These are phyloP conservation scores for Drosophila melanosoma DNA, from an alignment of 2,888 invertebrate species.

Conservation along the genomic window DNA sequence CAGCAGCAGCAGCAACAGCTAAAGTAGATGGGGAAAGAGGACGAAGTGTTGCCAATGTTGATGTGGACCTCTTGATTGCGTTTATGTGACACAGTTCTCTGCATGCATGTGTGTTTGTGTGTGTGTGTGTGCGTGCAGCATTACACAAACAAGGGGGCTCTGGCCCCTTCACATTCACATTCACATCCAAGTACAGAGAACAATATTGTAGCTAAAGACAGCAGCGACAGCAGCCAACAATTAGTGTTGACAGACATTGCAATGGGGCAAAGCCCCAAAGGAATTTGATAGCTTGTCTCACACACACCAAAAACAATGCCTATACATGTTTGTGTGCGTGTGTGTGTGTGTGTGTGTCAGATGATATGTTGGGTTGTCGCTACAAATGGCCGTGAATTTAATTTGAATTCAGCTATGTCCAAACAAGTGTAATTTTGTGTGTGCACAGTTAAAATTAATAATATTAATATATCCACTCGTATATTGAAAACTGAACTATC, in stretches of 20 bases:
- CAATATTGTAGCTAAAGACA: conserved; percentile 72
- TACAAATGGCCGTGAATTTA: conserved; percentile 38
- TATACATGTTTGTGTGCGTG: neutral
- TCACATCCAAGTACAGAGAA: conserved; percentile 32
- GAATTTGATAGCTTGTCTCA: conserved; percentile 66
- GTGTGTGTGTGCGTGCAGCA: conserved; percentile 33
- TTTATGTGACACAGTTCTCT: conserved; percentile 21
- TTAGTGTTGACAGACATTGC: conserved; percentile 79
- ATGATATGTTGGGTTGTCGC: conserved; percentile 21
- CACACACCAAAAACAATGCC: conserved; percentile 35
- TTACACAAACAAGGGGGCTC: conserved; percentile 31
- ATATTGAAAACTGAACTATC: conserved; percentile 18
- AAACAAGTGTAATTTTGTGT: neutral
- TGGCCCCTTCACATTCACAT: conserved; percentile 13
- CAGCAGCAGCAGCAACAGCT: conserved; percentile 15
- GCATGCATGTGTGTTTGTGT: neutral
- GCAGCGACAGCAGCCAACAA: conserved; percentile 70
- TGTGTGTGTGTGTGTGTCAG: conserved; percentile 7
- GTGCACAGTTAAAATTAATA: conserved; percentile 26
- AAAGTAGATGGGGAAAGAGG: conserved; percentile 11
- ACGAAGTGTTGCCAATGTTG: conserved; percentile 38
- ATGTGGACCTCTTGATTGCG: conserved; percentile 51
- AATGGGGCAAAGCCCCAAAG: conserved; percentile 67
- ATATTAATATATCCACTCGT: conserved; percentile 20
- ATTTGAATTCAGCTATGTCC: conserved; percentile 34